Evolutionary conservation across 2,797 vertebrate species (phyloP), one percentile per base, ranked within the genome.

Genomic region (Chaunax sp.): DNA sequence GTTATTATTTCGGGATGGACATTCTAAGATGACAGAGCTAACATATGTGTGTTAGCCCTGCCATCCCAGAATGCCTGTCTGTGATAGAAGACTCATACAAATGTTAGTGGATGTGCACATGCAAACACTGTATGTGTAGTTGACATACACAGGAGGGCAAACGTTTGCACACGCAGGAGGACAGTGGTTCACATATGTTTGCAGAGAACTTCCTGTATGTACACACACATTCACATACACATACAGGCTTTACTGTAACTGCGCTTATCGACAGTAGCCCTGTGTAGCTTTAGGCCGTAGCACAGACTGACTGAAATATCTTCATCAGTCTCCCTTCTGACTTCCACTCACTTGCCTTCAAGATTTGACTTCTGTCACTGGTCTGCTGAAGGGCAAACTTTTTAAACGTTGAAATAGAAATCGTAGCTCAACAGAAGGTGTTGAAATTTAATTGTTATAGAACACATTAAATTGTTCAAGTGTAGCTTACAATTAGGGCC

Each of bases 311-410:
- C 66, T 67, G 2, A 73, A 61, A 83, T 77, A 69, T 76, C 58
- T 23, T 70, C 77, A 71, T 72, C 69, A 57, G 70, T 85, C 81
- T 68, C 66, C 26, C 46, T 40, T 64, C 52, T 71, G 67, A 83
- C 81, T 84, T 67, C n/a, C n/a, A 66, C 55, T 78, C 55, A 28
- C 75, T 78, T 49, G 64, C 51, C 50, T 73, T 40, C n/a, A 5
- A 54, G 52, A 52, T 68, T 38, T 52, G 57, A 57, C 49, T 55
- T 2, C 55, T 72, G 51, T 43, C 37, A 67, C 44, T 37, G 51
- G 55, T 35, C 19, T 13, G 7, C 50, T 52, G 51, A 78, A 54
- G 53, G 56, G 35, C 37, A 73, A 43, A 30, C 15, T n/a, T n/a
- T n/a, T n/a, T n/a, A n/a, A 9, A 30, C 28, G 28, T 30, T 37